Base-by-base conservation (phyloP, 92 coral and sea anemone species). In the Pocillopora meandrina region DNA sequence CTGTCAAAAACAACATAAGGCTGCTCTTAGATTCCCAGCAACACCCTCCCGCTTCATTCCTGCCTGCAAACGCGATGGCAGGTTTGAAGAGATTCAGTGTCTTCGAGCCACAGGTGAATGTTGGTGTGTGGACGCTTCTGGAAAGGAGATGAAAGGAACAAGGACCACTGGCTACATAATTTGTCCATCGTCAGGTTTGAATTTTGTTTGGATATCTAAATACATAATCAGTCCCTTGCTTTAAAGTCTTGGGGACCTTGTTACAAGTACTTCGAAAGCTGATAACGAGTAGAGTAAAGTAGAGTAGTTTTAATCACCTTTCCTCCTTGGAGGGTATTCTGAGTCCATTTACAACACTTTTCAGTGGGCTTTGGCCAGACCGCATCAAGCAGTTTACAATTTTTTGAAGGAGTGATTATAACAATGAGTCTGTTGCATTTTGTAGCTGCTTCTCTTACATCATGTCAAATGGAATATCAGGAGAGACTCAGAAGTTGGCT, bases 61-160 rank as follows among this genome's bases (percentile, higher is more conserved):
- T 12, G 76, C 87, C 13, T 96, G 98, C 77, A 90, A 89, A 71
- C 76, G 73, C 10, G 93, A 94, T 65, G 98, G 98, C 4, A 66
- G 88, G 23, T 96, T 90, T 76, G 91, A 93, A 52, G 96, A 93
- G 77, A 93, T 96, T 10, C 98, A 96, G 83, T 96, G 98, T 77
- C 87, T 89, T 88, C 89, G 61, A 42, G 80, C 70, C 12, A 65
- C 77, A 14, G 76, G 89, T 10, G 72, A 86, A 56, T 96, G 98
- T 52, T 96, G 98, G 98, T 96, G 98, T 77, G 98, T 96, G 13
- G 91, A 89, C 66, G 68, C 77, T 34, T 85, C 69, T 21, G 98
- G 98, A 63, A 79, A 80, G 19, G 98, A 96, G 68, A 78, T 86
- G 20, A 71, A 66, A 35, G 94, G 94, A 59, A 90, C 98, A 1